Percentiles rank a stretch among this genome's conserved stretches.
These are phyloP conservation scores for Sterna hirundo DNA, from an alignment of 2,113 vertebrate genomes.

Conservation along the genomic window DNA sequence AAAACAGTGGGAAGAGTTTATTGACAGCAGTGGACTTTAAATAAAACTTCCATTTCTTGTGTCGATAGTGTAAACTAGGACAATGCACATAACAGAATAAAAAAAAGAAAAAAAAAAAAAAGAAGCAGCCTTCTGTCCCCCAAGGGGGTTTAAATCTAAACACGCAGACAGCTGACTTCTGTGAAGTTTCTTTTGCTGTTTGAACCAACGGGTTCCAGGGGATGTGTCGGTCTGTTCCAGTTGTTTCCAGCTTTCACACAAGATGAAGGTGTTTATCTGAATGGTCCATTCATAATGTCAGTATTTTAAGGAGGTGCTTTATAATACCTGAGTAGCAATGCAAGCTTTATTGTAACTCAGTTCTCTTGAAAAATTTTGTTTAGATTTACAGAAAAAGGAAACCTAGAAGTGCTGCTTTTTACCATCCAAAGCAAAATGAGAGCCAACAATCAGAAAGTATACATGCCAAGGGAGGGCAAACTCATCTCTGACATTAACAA, in stretches of 20 bases:
- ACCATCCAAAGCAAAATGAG: constrained; percentile 99
- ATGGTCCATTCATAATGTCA: background rate
- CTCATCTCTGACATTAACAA: constrained; percentile 99
- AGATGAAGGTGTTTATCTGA: background rate
- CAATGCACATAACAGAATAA: background rate
- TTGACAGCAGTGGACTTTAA: background rate
- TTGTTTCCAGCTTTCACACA: constrained; percentile 11
- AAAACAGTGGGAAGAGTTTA: background rate
- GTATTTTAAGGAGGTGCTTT: background rate
- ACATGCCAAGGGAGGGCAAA: constrained; percentile 95
- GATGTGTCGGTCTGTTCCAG: background rate
- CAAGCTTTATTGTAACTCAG: background rate
- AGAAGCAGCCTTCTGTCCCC: background rate
- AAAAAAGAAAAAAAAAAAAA: background rate
- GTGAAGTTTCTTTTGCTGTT: background rate
- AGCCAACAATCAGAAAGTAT: constrained; percentile 98
- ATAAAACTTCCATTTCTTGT: constrained; percentile 11
- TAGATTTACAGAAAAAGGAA: constrained; percentile 98
- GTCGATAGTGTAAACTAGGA: background rate
- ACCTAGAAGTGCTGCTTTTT: constrained; percentile 95
- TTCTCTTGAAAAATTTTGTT: background rate
- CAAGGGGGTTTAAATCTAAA: background rate
- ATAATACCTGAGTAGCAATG: background rate
- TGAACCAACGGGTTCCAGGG: background rate
- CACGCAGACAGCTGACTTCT: background rate